Evolutionary conservation across 2,888 invertebrate species (phyloP).

Genomic region (Cryptocephalus moraei): DNA sequence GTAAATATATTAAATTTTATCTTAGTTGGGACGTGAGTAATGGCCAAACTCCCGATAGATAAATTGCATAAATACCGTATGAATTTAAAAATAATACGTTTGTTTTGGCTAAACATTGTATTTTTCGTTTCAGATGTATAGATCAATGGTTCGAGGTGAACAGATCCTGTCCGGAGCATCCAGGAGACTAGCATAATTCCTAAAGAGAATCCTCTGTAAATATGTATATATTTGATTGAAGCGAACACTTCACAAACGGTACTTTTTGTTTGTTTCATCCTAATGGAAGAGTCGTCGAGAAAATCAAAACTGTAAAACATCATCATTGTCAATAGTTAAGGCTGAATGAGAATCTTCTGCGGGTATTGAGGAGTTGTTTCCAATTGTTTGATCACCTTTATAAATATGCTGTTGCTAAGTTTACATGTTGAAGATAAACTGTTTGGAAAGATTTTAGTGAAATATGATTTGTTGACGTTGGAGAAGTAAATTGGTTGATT

Average conservation of each 20-base stretch:
- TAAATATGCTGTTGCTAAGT: conserved; percentile 8
- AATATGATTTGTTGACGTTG: too few species aligned
- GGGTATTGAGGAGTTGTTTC: background rate
- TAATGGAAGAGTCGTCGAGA: background rate
- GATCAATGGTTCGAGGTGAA: conserved; percentile 99
- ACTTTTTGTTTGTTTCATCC: conserved; percentile 12
- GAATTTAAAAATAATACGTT: conserved; percentile 7
- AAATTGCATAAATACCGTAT: background rate
- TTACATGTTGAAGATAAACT: conserved; percentile 8
- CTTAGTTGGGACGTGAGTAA: too few species aligned
- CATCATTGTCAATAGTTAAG: conserved; percentile 11
- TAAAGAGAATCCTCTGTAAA: conserved; percentile 19
- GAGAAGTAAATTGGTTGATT: too few species aligned
- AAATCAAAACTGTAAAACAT: conserved; percentile 7
- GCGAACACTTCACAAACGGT: conserved; percentile 23
- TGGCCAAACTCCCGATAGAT: background rate
- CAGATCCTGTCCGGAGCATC: conserved; percentile 98
- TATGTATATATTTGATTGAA: conserved; percentile 26
- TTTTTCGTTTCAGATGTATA: conserved; percentile 71
- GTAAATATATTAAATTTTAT: too few species aligned
- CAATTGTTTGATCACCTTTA: background rate
- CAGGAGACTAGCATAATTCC: conserved; percentile 65
- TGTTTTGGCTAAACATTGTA: background rate
- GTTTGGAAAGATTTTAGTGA: too few species aligned
- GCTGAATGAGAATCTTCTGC: background rate